Percentiles rank a stretch among this genome's conserved stretches.
These are phyloP conservation scores for Zeugodacus cucurbitae DNA, from an alignment of 1,140 invertebrate genomes.

Conservation along the genomic window DNA sequence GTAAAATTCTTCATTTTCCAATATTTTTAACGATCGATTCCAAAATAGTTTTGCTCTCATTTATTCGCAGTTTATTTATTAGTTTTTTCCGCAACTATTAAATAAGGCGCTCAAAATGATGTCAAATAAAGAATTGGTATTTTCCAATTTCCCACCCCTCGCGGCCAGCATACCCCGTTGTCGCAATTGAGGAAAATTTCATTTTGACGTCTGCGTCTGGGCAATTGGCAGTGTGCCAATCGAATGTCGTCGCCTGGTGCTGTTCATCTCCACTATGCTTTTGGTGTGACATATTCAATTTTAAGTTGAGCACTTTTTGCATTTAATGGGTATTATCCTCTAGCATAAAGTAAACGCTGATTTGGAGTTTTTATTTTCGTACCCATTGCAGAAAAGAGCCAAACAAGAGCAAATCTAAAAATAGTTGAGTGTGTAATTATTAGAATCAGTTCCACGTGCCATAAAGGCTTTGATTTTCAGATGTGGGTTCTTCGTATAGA, in stretches of 20 bases:
- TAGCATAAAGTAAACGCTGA: neutral
- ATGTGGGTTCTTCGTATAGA: no score
- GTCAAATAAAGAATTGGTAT: neutral
- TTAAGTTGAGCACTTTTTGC: conserved; percentile 15
- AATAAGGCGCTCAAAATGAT: neutral
- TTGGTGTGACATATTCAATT: conserved; percentile 20
- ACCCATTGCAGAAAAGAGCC: neutral
- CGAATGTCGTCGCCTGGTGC: conserved; percentile 27
- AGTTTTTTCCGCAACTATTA: neutral
- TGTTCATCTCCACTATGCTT: neutral
- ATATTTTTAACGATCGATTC: neutral
- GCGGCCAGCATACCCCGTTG: neutral
- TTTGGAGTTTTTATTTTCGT: neutral
- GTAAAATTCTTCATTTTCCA: neutral
- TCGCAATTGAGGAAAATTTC: neutral
- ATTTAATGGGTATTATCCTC: neutral
- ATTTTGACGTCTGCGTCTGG: conserved; percentile 32
- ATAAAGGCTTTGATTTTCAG: neutral
- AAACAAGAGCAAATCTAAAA: neutral
- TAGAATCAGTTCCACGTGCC: neutral
- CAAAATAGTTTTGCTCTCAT: neutral
- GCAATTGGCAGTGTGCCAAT: neutral
- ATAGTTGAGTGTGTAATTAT: neutral
- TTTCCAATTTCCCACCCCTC: neutral
- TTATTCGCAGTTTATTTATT: neutral